Conservation (phyloP, 2,888 invertebrate genomes). For the Hemithea aestivaria region DNA sequence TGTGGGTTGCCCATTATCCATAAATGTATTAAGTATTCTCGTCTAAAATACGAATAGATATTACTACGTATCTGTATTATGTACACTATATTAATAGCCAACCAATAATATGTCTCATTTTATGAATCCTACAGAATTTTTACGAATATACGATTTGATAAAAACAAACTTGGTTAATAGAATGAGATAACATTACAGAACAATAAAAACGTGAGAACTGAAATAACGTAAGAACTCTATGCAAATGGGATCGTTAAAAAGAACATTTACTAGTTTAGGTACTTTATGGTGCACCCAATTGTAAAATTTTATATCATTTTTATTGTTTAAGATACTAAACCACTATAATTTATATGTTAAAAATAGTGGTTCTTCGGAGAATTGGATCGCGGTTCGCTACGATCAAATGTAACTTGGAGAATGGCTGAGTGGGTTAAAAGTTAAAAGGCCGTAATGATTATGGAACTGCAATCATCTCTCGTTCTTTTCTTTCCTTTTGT, state of each 20-base stretch:
- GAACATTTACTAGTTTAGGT: constrained; percentile 35
- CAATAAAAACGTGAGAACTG: constrained; percentile 41
- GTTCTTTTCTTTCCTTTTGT: not conserved
- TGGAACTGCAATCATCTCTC: constrained; percentile 10
- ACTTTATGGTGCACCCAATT: constrained; percentile 36
- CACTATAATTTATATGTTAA: constrained; percentile 16
- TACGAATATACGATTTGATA: constrained; percentile 10
- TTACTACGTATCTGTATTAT: constrained; percentile 2
- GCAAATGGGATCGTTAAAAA: constrained; percentile 43
- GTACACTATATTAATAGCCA: constrained; percentile 1
- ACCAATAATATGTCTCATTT: constrained; percentile 6
- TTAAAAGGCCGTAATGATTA: constrained; percentile 4
- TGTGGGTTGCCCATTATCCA: constrained; percentile 11
- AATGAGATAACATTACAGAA: constrained; percentile 28
- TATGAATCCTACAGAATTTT: constrained; percentile 3
- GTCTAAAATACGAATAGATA: too few relatives aligned
- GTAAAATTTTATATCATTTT: constrained; percentile 32
- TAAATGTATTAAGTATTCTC: too few relatives aligned
- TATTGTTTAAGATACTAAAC: constrained; percentile 21
- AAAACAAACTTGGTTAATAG: constrained; percentile 20
- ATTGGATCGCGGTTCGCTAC: constrained; percentile 10
- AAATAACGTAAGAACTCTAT: constrained; percentile 34
- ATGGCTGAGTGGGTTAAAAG: not conserved
- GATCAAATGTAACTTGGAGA: too few relatives aligned
- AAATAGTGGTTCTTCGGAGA: constrained; percentile 14